Conservation (phyloP, 2,888 invertebrate genomes). For the Cantharis rustica region DNA sequence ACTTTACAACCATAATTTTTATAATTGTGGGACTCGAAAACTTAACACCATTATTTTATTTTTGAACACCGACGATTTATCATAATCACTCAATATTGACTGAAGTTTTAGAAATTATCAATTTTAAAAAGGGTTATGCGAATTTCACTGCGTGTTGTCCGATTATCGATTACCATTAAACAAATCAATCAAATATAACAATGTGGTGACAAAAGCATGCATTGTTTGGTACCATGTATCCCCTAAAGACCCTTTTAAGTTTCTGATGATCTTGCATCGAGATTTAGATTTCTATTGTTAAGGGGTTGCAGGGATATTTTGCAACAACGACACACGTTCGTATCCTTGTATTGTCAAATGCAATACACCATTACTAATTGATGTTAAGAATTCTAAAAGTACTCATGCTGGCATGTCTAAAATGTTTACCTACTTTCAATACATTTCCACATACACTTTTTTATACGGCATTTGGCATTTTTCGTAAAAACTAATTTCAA, state of each 20-base stretch:
- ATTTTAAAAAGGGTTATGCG: constrained; percentile 15
- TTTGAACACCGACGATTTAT: background rate
- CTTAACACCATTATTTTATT: background rate
- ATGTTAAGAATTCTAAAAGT: constrained; percentile 4
- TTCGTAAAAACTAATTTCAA: too few species aligned
- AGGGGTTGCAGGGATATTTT: constrained; percentile 13
- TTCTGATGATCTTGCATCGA: background rate
- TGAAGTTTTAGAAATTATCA: background rate
- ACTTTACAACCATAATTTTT: background rate
- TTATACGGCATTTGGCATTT: too few species aligned
- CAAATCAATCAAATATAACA: constrained; percentile 47
- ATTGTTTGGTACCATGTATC: constrained; percentile 24
- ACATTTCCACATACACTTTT: background rate
- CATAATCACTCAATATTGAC: constrained; percentile 7
- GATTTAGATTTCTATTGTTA: constrained; percentile 11
- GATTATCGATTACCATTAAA: constrained; percentile 29
- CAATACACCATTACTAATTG: constrained; percentile 4
- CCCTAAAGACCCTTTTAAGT: constrained; percentile 18
- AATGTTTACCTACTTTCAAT: background rate
- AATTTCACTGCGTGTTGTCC: constrained; percentile 19
- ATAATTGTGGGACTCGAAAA: background rate
- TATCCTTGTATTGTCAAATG: constrained; percentile 8
- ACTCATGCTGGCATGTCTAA: background rate
- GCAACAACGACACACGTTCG: constrained; percentile 15
- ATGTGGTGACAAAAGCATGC: constrained; percentile 49